These are phyloP conservation scores for Brenthis ino DNA, from an alignment of 2,888 invertebrate genomes.

Conservation along the genomic window DNA sequence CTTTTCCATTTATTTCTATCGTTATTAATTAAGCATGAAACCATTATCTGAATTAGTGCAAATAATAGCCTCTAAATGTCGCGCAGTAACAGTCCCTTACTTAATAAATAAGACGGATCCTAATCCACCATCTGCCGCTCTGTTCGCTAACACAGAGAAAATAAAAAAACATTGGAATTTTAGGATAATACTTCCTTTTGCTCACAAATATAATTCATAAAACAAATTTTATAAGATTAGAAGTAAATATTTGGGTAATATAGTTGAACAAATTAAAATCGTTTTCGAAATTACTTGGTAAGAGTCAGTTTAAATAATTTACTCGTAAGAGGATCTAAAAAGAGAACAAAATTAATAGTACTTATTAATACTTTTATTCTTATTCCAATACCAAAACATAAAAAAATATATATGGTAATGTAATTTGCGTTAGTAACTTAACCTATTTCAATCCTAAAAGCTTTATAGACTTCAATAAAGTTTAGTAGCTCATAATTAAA, in stretches of 20 bases:
- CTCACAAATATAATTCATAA: not conserved
- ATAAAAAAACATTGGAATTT: slow-evolving; percentile 8
- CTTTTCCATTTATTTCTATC: not conserved
- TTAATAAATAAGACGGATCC: slow-evolving; percentile 18
- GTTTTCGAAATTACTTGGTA: no score
- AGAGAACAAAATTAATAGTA: no score
- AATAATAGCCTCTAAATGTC: slow-evolving; percentile 15
- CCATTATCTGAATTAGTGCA: not conserved
- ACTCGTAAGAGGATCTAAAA: no score
- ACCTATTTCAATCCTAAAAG: no score
- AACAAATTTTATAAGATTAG: not conserved
- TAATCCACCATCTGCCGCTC: slow-evolving; percentile 18
- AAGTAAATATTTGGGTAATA: not conserved
- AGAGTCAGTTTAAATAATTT: no score
- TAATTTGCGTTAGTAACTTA: no score
- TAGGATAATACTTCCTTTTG: slow-evolving; percentile 1
- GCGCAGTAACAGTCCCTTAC: slow-evolving; percentile 2
- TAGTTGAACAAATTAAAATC: no score
- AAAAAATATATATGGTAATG: no score
- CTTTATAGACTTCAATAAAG: no score
- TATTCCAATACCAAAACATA: no score
- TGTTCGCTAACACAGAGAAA: slow-evolving; percentile 2
- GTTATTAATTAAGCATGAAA: slow-evolving; percentile 9
- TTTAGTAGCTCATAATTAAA: no score
- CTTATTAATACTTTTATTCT: no score